phyloP scores from a whole-genome alignment of 2,797 vertebrate species.

The Varecia variegata region DNA sequence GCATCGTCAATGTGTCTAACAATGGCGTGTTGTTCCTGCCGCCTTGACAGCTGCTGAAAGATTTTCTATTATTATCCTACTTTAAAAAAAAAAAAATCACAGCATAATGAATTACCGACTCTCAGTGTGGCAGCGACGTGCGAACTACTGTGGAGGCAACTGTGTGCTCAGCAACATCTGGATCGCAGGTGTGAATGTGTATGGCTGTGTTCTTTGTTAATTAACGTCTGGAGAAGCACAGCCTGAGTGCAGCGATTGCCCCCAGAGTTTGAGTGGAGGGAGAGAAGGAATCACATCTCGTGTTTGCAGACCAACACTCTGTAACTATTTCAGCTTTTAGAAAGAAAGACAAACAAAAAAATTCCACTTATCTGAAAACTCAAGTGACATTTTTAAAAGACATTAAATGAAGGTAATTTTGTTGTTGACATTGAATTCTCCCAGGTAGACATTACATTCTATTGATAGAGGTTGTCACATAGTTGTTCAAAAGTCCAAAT shows the following conservation, averaged over 20 bases:
- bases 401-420: neutral
- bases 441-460: neutral
- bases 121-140: constrained; percentile 33
- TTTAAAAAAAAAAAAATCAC: constrained; percentile 58
- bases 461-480: neutral
- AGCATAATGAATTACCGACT: constrained; percentile 68
- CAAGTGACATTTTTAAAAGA: neutral
- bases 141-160: constrained; percentile 48
- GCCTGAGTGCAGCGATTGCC: rapidly evolving
- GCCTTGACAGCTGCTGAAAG: constrained; percentile 75
- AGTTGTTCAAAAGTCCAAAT: neutral
- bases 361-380: neutral
- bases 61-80: constrained; percentile 76
- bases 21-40: constrained; percentile 63
- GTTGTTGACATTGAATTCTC: neutral
- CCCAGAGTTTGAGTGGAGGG: rapidly evolving
- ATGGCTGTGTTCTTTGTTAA: constrained; percentile 37
- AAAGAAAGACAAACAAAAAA: neutral
- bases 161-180: constrained; percentile 70
- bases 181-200: constrained; percentile 70
- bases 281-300: neutral
- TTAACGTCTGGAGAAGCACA: neutral
- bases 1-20: constrained; percentile 39
- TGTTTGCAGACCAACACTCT: neutral
- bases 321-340: neutral